Percentiles rank a stretch among this genome's conserved stretches.
Conservation (phyloP, 2,888 invertebrate species). For the Gymnocheta viridis region DNA sequence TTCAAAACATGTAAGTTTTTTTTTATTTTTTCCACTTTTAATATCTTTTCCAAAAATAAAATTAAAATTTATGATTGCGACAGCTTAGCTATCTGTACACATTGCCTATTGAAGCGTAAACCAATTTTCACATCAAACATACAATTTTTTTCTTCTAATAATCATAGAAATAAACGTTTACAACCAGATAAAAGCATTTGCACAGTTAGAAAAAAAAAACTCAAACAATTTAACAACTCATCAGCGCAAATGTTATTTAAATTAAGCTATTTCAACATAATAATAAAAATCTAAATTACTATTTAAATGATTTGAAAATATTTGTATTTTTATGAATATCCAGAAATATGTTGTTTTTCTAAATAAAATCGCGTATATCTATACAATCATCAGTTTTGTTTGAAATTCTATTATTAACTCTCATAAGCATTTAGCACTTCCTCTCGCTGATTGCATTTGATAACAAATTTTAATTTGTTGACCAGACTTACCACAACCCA, state of each 20-base stretch:
- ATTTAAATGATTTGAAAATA: slow-evolving; percentile 18
- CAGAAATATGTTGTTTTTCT: too few relatives aligned
- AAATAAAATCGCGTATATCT: not conserved
- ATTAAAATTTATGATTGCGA: slow-evolving; percentile 26
- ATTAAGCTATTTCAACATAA: not conserved
- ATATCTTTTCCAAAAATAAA: slow-evolving; percentile 34
- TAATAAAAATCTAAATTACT: not conserved
- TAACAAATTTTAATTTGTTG: slow-evolving; percentile 2
- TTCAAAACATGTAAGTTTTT: too few relatives aligned
- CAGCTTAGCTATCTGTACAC: slow-evolving; percentile 1
- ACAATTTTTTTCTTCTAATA: slow-evolving; percentile 8
- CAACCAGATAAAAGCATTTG: not conserved
- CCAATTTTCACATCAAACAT: slow-evolving; percentile 32
- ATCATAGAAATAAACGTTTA: not conserved
- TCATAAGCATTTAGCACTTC: slow-evolving; percentile 38
- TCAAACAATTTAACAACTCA: slow-evolving; percentile 20
- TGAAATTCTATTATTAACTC: slow-evolving; percentile 18
- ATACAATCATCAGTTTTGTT: not conserved
- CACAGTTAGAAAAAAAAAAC: not conserved
- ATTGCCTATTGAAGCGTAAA: slow-evolving; percentile 50
- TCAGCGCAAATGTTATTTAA: slow-evolving; percentile 36
- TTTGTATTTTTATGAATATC: too few relatives aligned
- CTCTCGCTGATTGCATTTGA: slow-evolving; percentile 4
- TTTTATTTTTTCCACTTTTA: not conserved
- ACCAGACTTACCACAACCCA: slow-evolving; percentile 83